phyloP scores from a whole-genome alignment of 2,113 vertebrate species.

The Eptatretus burgeri region DNA sequence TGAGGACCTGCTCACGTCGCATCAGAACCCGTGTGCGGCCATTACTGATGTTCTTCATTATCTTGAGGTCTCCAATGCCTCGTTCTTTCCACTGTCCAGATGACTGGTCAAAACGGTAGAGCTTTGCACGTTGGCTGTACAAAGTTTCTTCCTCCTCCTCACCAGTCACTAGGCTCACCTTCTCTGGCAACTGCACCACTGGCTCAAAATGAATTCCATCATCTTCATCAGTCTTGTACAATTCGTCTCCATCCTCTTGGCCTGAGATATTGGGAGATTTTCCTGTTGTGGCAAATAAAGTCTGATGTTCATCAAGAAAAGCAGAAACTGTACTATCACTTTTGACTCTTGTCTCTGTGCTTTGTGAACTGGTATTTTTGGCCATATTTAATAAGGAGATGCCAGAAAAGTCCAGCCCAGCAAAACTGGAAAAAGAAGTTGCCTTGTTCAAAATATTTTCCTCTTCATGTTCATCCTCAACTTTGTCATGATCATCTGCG shows the following conservation, averaged over 20 bases:
- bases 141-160: slow-evolving; percentile 71
- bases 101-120: slow-evolving; percentile 62
- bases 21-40: slow-evolving; percentile 66
- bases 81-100: slow-evolving; percentile 85
- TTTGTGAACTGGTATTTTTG: slow-evolving; percentile 16
- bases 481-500: not conserved
- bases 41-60: slow-evolving; percentile 57
- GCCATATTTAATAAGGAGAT: slow-evolving; percentile 13
- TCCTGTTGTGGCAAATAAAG: too few relatives aligned
- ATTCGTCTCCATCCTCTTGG: slow-evolving; percentile 37
- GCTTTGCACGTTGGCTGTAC: slow-evolving; percentile 60
- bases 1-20: slow-evolving; percentile 79
- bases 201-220: slow-evolving; percentile 93
- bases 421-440: slow-evolving; percentile 30
- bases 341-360: slow-evolving; percentile 17
- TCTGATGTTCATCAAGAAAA: too few relatives aligned
- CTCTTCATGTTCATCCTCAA: slow-evolving; percentile 11
- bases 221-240: slow-evolving; percentile 68
- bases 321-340: slow-evolving; percentile 13
- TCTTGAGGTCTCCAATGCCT: slow-evolving; percentile 59
- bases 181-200: slow-evolving; percentile 80
- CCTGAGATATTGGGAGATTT: slow-evolving; percentile 14
- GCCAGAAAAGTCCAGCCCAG: slow-evolving; percentile 25
- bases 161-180: slow-evolving; percentile 66
- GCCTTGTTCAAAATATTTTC: slow-evolving; percentile 35